phyloP scores from a whole-genome alignment of 2,113 vertebrate genomes.

The Catharus minimus region DNA sequence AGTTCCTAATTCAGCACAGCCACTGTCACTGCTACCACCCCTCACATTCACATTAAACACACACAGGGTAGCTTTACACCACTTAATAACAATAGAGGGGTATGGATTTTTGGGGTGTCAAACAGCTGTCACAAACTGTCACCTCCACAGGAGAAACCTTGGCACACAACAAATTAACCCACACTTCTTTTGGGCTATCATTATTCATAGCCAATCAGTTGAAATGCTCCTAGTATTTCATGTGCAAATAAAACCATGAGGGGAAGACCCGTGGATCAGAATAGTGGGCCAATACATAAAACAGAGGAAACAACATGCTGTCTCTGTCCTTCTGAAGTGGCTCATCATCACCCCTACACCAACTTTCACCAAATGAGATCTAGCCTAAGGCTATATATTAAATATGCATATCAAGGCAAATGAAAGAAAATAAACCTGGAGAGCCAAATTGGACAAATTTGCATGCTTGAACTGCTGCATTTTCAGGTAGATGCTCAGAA shows the following conservation, averaged over 20 bases:
- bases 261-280: conserved; percentile 77
- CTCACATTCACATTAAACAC: neutral
- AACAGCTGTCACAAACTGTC: conserved; percentile 82
- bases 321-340: conserved; percentile 86
- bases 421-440: conserved; percentile 89
- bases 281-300: conserved; percentile 82
- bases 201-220: conserved; percentile 80
- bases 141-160: conserved; percentile 74
- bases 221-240: conserved; percentile 81
- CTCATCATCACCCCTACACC: conserved; percentile 88
- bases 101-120: conserved; percentile 78
- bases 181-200: conserved; percentile 76
- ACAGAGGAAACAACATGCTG: conserved; percentile 79
- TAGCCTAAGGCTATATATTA: conserved; percentile 91
- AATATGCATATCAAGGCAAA: conserved; percentile 99
- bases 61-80: conserved; percentile 43
- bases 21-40: neutral
- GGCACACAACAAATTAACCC: conserved; percentile 78
- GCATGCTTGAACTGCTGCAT: conserved; percentile 70
- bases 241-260: conserved; percentile 90
- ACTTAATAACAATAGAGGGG: conserved; percentile 74
- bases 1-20: neutral
- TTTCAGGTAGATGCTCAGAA: conserved; percentile 66
- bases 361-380: conserved; percentile 93
- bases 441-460: conserved; percentile 89